Evolutionary conservation across 2,797 vertebrate species (phyloP), one percentile per base, ranked within the genome.

Genomic region (Spondyliosoma cantharus): DNA sequence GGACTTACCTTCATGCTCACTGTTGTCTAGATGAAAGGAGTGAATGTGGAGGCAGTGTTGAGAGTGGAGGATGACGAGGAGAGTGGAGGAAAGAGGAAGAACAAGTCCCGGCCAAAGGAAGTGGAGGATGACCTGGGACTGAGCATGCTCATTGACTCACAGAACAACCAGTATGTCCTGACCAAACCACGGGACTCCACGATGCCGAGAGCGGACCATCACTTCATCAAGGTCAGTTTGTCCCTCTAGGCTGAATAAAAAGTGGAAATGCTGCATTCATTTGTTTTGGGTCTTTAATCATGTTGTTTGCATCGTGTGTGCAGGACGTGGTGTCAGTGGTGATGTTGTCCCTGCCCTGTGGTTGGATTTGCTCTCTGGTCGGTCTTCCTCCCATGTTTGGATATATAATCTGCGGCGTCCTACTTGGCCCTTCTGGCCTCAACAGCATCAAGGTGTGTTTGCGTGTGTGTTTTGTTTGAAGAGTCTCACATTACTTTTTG

Each of bases 131-230:
- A 95, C 80, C 89, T 99, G 72, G 98, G 98, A 7, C 95, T 99
- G 71, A 98, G 98, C 88, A 99, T 99, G 97, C 96, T 99, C 77
- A 99, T 99, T 24, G 98, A 99, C 94, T 99, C 98, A 0, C 98
- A 98, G 91, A 99, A 97, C 91, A 99, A 99, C 94, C 98, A 98
- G 91, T 99, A 99, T 43, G 96, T 99, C 74, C 94, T 99, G 84
- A 98, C 98, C 45, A 98, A 97, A 87, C 98, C 98, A 32, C 91
- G 98, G 25, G 98, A 99, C 77, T 97, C 98, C 32, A 99, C 98
- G 3, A 97, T 99, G 89, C 97, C 98, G 0, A 96, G 96, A 19
- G 96, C 97, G 1, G 98, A 99, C 89, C 98, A 95, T 90, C 98
- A 98, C 90, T 97, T 99, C 90, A 98, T 99, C 86, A 98, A 97